Evolutionary conservation across 2,113 vertebrate genomes (phyloP).

Genomic region (Girardinichthys multiradiatus): DNA sequence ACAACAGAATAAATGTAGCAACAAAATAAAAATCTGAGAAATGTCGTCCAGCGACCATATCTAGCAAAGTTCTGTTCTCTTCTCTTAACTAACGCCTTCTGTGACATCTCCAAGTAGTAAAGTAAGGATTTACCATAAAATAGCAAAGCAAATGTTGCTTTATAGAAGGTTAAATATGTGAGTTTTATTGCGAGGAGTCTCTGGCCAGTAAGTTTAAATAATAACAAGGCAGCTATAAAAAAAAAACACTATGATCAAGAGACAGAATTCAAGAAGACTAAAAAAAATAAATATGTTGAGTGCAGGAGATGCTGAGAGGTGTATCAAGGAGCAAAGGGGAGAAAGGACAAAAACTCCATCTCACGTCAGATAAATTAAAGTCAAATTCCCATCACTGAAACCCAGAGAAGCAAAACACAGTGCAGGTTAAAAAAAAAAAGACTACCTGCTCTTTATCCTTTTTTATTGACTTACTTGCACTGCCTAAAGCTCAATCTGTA

Average conservation of each 20-base stretch:
- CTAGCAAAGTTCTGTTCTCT: too few relatives aligned
- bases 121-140: background rate
- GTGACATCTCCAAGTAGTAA: background rate
- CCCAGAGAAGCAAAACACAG: slow-evolving; percentile 82
- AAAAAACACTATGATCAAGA: background rate
- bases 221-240: background rate
- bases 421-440: slow-evolving; percentile 81
- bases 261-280: slow-evolving; percentile 1
- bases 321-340: slow-evolving; percentile 73
- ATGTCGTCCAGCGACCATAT: too few relatives aligned
- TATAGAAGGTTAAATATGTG: background rate
- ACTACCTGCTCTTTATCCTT: slow-evolving; percentile 39
- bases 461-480: slow-evolving; percentile 53
- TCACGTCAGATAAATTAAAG: slow-evolving; percentile 83
- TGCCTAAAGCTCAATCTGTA: slow-evolving; percentile 42
- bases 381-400: slow-evolving; percentile 81
- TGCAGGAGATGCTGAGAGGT: slow-evolving; percentile 72
- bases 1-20: too few relatives aligned
- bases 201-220: background rate
- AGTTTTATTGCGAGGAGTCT: background rate
- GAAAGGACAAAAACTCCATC: slow-evolving; percentile 84
- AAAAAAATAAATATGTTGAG: slow-evolving; percentile 60
- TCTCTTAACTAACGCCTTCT: too few relatives aligned
- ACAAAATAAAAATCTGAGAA: too few relatives aligned
- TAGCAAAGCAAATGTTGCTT: background rate